Evolutionary conservation across 2,888 invertebrate genomes (phyloP).

Genomic region (Eupithecia subumbrata): DNA sequence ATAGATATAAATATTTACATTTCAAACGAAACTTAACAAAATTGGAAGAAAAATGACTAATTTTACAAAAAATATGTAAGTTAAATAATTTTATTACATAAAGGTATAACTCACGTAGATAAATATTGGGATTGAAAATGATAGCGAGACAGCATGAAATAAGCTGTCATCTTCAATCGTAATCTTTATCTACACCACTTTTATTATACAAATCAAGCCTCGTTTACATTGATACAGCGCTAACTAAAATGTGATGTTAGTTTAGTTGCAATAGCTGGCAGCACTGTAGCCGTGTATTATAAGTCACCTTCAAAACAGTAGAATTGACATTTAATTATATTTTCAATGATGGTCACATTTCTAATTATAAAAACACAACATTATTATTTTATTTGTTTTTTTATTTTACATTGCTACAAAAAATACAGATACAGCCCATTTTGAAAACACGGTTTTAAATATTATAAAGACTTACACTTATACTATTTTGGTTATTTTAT

Average conservation of each 20-base stretch:
- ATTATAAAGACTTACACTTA: background rate
- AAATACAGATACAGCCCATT: background rate
- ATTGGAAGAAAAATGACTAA: constrained; percentile 15
- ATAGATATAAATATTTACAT: constrained; percentile 4
- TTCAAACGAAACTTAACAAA: constrained; percentile 10
- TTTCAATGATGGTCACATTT: background rate
- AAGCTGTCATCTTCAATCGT: too few relatives aligned
- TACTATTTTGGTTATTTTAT: constrained; percentile 13
- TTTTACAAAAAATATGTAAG: background rate
- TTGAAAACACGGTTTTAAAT: background rate
- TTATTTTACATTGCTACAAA: background rate
- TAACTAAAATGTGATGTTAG: background rate
- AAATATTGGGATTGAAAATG: too few relatives aligned
- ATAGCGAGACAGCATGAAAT: too few relatives aligned
- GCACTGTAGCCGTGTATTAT: background rate
- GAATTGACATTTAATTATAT: background rate
- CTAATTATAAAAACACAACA: background rate
- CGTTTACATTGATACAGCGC: constrained; percentile 1
- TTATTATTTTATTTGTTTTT: background rate
- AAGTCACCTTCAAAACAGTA: background rate
- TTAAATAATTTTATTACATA: too few relatives aligned
- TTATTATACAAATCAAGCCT: background rate
- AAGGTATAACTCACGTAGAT: too few relatives aligned
- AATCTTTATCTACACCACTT: too few relatives aligned
- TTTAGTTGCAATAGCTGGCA: background rate